Evolutionary conservation across 2,797 vertebrate genomes (phyloP).

Genomic region (Steatocranus sp.): DNA sequence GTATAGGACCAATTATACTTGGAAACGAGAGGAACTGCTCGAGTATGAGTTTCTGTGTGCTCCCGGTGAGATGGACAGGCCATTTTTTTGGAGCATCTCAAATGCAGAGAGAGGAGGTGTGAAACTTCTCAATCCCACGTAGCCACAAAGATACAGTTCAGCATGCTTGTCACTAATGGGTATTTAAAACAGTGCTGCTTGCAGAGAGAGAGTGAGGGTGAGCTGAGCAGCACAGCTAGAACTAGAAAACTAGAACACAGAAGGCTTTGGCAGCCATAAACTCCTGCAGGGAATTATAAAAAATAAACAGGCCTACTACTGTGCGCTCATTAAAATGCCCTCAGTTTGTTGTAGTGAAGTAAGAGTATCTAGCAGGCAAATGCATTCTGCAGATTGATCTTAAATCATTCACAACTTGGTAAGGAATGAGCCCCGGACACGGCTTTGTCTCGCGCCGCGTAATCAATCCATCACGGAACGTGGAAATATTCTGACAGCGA

Average conservation of each 20-base stretch:
- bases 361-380: slow-evolving; percentile 7
- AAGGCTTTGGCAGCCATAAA: slow-evolving; percentile 50
- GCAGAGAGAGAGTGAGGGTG: background rate
- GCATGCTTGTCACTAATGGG: slow-evolving; percentile 36
- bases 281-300: slow-evolving; percentile 59
- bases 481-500: background rate
- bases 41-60: background rate
- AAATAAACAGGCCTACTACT: slow-evolving; percentile 44
- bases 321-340: slow-evolving; percentile 57
- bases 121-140: slow-evolving; percentile 31
- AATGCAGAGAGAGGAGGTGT: slow-evolving; percentile 25
- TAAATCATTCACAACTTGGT: slow-evolving; percentile 24
- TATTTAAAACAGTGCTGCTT: slow-evolving; percentile 25
- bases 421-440: background rate
- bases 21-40: background rate
- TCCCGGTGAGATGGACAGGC: slow-evolving; percentile 1
- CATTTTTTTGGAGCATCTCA: slow-evolving; percentile 2
- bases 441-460: background rate
- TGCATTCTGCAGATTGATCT: slow-evolving; percentile 8
- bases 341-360: slow-evolving; percentile 35
- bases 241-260: slow-evolving; percentile 58
- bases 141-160: background rate
- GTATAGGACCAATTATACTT: background rate
- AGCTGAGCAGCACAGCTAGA: slow-evolving; percentile 8
- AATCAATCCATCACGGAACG: slow-evolving; percentile 14